phyloP scores from a whole-genome alignment of 2,797 vertebrate genomes.

The Acrossocheilus wenchowensis region DNA sequence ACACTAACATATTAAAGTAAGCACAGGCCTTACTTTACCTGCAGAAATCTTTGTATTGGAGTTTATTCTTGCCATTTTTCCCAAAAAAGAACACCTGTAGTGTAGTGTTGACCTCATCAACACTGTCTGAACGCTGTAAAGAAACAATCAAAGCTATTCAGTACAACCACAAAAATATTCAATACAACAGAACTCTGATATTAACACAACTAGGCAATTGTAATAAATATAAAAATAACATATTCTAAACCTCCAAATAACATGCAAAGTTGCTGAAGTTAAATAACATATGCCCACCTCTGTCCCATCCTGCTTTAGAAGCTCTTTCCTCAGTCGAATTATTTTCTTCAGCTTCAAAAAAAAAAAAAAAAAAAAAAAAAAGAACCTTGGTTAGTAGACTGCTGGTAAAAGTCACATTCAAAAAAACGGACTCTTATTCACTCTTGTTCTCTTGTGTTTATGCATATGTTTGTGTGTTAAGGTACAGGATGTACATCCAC shows the following conservation, averaged over 20 bases:
- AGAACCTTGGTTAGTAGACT: constrained; percentile 14
- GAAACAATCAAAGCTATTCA: not conserved
- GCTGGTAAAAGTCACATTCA: not conserved
- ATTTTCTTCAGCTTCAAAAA: constrained; percentile 90
- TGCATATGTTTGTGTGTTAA: not conserved
- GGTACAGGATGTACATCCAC: not conserved
- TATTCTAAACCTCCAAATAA: not conserved
- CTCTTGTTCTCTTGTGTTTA: not conserved
- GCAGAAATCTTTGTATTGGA: constrained; percentile 88
- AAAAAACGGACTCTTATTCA: not conserved
- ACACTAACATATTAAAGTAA: not conserved
- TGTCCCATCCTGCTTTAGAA: constrained; percentile 46
- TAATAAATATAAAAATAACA: not conserved
- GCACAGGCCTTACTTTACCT: constrained; percentile 74
- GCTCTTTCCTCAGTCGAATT: constrained; percentile 85
- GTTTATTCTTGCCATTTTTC: constrained; percentile 84
- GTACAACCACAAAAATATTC: not conserved
- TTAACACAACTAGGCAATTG: not conserved
- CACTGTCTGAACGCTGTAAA: constrained; percentile 77
- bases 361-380: constrained; percentile 61
- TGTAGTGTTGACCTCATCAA: constrained; percentile 81
- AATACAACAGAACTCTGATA: not conserved
- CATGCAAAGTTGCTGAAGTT: not conserved
- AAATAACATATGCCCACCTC: constrained; percentile 68
- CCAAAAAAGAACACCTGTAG: constrained; percentile 94